Evolutionary conservation across 92 coral and sea anemone species (phyloP).

Genomic region (Montipora capitata): DNA sequence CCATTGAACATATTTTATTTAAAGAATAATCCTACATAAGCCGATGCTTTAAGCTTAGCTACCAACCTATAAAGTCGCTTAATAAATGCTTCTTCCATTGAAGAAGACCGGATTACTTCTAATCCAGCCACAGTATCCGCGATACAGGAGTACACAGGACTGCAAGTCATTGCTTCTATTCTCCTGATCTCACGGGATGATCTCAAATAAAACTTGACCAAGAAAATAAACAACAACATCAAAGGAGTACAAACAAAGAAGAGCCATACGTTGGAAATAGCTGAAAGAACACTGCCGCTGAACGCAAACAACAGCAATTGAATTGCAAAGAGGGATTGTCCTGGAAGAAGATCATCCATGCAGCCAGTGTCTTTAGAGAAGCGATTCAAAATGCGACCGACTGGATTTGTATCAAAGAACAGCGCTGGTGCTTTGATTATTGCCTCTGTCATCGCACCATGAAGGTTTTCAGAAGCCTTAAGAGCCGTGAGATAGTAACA

Average conservation of each 20-base stretch:
- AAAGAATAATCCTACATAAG: too few species aligned
- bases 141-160: too few species aligned
- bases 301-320: slow-evolving; percentile 1
- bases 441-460: too few species aligned
- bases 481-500: too few species aligned
- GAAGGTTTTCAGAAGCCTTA: too few species aligned
- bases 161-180: too few species aligned
- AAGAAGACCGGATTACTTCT: too few species aligned
- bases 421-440: too few species aligned
- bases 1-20: too few species aligned
- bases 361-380: slow-evolving; percentile 39
- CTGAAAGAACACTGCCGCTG: slow-evolving; percentile 17
- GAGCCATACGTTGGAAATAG: slow-evolving; percentile 26
- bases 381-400: slow-evolving; percentile 43
- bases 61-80: slow-evolving; percentile 13
- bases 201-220: slow-evolving; percentile 81
- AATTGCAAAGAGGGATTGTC: slow-evolving; percentile 9
- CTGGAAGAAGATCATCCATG: slow-evolving; percentile 39
- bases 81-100: slow-evolving; percentile 12
- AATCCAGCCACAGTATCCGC: too few species aligned
- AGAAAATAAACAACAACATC: slow-evolving; percentile 64
- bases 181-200: too few species aligned
- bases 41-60: not conserved
- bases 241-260: slow-evolving; percentile 55
- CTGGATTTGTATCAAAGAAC: too few species aligned